A percentile compares a stretch with the other conserved stretches of the same genome.
phyloP scores from a whole-genome alignment of 2,888 invertebrate genomes.

The Diogma glabrata region DNA sequence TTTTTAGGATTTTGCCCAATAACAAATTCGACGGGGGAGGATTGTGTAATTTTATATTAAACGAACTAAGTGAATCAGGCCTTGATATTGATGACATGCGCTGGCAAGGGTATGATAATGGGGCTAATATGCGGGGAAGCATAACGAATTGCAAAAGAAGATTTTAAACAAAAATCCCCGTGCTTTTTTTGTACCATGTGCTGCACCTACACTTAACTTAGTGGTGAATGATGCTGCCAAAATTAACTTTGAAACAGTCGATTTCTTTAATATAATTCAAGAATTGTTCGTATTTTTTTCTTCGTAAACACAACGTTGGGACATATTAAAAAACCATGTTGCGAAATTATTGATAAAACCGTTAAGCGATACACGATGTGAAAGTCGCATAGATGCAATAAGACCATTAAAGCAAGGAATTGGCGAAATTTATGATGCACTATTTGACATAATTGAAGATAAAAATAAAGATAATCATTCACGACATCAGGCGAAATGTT shows the following conservation, averaged over 20 bases:
- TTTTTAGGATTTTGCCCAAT: neutral
- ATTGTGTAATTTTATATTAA: too few relatives aligned
- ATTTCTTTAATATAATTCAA: too few relatives aligned
- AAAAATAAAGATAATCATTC: neutral
- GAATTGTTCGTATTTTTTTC: too few relatives aligned
- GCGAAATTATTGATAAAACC: neutral
- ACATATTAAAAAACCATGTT: neutral
- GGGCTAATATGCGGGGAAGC: neutral
- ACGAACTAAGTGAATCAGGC: too few relatives aligned
- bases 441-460: neutral
- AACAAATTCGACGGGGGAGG: neutral
- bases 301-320: neutral
- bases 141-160: too few relatives aligned
- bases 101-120: neutral
- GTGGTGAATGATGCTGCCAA: too few relatives aligned
- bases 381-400: too few relatives aligned
- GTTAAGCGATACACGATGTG: constrained; percentile 1
- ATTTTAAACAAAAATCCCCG: too few relatives aligned
- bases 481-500: constrained; percentile 8
- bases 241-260: neutral
- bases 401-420: neutral
- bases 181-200: neutral
- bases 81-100: neutral
- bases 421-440: neutral
- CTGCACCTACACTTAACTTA: too few relatives aligned